Percentiles rank a stretch among this genome's conserved stretches.
Conservation (phyloP, 2,113 vertebrate species). For the Crotalus viridis region DNA sequence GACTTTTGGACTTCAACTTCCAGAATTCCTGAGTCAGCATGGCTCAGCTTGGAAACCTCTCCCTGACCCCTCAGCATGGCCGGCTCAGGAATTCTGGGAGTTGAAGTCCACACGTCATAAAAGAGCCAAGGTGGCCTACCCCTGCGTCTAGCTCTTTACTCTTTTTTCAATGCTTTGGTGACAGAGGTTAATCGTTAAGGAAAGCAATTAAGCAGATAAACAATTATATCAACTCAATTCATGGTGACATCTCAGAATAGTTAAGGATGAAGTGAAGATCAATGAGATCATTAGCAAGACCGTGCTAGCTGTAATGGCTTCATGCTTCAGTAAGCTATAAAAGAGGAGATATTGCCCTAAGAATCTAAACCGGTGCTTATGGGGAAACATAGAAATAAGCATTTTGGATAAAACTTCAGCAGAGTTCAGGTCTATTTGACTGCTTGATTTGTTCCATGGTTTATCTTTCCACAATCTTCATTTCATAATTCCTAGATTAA, state of each 20-base stretch:
- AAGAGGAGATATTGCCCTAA: background rate
- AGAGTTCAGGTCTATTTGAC: background rate
- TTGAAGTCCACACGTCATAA: too few relatives aligned
- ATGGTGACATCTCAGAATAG: constrained; percentile 16
- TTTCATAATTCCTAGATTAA: background rate
- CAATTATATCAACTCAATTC: constrained; percentile 31
- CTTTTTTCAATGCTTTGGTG: constrained; percentile 36
- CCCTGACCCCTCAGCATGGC: too few relatives aligned
- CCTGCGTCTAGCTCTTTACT: background rate
- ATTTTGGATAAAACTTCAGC: background rate
- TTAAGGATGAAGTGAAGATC: constrained; percentile 27
- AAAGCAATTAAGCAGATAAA: constrained; percentile 57
- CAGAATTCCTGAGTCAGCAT: too few relatives aligned
- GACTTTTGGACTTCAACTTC: too few relatives aligned
- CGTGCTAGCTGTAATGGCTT: constrained; percentile 30
- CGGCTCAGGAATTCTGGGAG: too few relatives aligned
- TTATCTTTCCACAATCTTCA: background rate
- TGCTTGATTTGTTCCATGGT: background rate
- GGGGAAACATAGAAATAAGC: constrained; percentile 17
- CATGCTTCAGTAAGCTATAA: constrained; percentile 32
- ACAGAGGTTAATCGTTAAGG: constrained; percentile 42
- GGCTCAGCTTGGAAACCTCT: too few relatives aligned
- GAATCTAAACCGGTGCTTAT: background rate
- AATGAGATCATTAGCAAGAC: constrained; percentile 46
- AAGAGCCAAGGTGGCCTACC: too few relatives aligned